Conservation (phyloP, 1,140 invertebrate genomes). For the Myzus persicae region DNA sequence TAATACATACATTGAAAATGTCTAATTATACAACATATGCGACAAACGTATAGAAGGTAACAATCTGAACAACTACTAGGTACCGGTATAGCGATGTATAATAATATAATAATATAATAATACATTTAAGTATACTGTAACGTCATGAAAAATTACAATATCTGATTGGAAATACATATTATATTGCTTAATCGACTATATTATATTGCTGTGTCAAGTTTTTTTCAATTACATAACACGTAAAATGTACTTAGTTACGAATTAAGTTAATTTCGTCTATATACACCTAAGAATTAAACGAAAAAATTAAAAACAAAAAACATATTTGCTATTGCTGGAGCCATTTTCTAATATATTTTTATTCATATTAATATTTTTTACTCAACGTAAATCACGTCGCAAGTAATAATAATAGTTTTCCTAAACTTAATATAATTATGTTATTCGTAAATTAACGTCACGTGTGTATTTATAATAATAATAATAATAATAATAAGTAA, state of each 20-base stretch:
- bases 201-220: neutral
- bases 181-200: neutral
- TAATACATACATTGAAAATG: neutral
- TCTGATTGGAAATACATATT: neutral
- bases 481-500: neutral
- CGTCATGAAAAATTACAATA: constrained; percentile 4
- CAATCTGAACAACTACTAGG: neutral
- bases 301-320: neutral
- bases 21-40: constrained; percentile 30
- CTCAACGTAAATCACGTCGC: neutral
- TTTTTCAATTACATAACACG: neutral
- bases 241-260: neutral
- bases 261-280: constrained; percentile 26
- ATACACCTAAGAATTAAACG: constrained; percentile 12
- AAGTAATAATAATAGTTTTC: neutral
- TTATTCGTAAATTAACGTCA: neutral
- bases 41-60: constrained; percentile 15
- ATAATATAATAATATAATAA: neutral
- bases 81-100: neutral
- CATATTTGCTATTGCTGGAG: neutral
- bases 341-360: constrained; percentile 24
- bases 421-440: constrained; percentile 5
- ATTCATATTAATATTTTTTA: neutral
- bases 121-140: neutral
- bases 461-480: neutral